Evolutionary conservation across 2,797 vertebrate species (phyloP), one percentile per base, ranked within the genome.

Genomic region (Enteromius unitaeniatus): DNA sequence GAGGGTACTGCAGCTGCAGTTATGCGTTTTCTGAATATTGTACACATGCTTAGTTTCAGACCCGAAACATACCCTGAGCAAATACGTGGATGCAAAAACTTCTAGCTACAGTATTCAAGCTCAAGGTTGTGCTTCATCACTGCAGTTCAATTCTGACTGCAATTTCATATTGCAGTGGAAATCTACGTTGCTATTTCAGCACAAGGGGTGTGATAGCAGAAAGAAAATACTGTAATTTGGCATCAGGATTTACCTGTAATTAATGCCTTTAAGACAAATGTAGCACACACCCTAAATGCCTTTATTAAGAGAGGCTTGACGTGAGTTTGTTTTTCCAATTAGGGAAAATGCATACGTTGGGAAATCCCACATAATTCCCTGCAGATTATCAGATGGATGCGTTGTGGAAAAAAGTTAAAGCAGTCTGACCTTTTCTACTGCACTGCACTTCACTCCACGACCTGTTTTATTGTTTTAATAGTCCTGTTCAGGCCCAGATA

Each of bases 391-490:
- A 47, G 37, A 83, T 83, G 21, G 34, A 79, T 82, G 79, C 86
- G 88, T 79, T 84, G 81, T 87, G 86, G 80, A 81, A 88, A 87
- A 89, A 88, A 73, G 86, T 83, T 69, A 37, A 69, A 34, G 15
- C 64, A 15, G 49, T 45, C 82, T 60, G 47, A 86, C 55, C 75
- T 85, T 83, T 89, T 89, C 80, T 88, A 88, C 85, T 86, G 77
- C 75, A 62, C 31, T 64, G 86, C 78, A 77, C 62, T 53, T 82
- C 34, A 74, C 68, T 76, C 82, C 82, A 81, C n/a, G 4, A 60
- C 65, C 26, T 64, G 53, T 87, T 90, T 88, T 88, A 86, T 80
- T 86, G 23, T 84, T 88, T 85, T 87, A 87, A 73, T 69, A 51
- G 55, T 42, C 68, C 64, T 88, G 73, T 78, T 81, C 37, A 19